phyloP scores from a whole-genome alignment of 1,140 invertebrate genomes.

The Neomicropteryx cornuta region DNA sequence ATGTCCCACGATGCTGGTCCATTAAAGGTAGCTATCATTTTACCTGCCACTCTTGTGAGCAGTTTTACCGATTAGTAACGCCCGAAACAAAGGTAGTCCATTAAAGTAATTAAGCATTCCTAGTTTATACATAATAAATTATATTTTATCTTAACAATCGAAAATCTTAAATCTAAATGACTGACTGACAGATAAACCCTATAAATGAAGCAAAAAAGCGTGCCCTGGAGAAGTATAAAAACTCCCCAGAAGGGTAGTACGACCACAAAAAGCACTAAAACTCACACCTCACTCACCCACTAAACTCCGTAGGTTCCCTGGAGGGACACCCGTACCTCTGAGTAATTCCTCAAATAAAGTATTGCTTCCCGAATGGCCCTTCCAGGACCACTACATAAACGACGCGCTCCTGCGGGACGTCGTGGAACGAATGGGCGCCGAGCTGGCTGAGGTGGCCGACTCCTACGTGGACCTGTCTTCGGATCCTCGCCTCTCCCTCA shows the following conservation, averaged over 20 bases:
- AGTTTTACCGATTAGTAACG: not conserved
- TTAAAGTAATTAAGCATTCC: not conserved
- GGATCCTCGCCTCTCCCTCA: slow-evolving; percentile 37
- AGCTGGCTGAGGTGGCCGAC: slow-evolving; percentile 48
- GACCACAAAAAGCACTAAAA: not conserved
- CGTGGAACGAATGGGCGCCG: slow-evolving; percentile 57
- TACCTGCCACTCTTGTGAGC: not conserved
- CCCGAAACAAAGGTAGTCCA: not conserved
- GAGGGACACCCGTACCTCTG: not conserved
- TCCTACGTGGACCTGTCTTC: slow-evolving; percentile 50
- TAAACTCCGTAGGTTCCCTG: not conserved
- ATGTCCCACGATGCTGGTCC: slow-evolving; percentile 39
- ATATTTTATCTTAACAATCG: not conserved
- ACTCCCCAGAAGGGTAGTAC: not conserved
- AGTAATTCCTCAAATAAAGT: not conserved
- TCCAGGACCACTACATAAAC: slow-evolving; percentile 34
- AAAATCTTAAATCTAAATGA: not conserved
- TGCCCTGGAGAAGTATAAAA: not conserved
- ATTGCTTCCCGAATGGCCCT: not conserved
- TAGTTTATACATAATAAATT: not conserved
- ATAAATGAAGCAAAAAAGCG: not conserved
- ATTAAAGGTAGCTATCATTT: slow-evolving; percentile 25
- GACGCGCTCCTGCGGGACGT: slow-evolving; percentile 54
- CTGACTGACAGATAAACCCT: not conserved
- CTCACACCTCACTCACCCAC: not conserved